These are phyloP conservation scores for Pseudorasbora parva DNA, from an alignment of 2,113 vertebrate species.

Conservation along the genomic window DNA sequence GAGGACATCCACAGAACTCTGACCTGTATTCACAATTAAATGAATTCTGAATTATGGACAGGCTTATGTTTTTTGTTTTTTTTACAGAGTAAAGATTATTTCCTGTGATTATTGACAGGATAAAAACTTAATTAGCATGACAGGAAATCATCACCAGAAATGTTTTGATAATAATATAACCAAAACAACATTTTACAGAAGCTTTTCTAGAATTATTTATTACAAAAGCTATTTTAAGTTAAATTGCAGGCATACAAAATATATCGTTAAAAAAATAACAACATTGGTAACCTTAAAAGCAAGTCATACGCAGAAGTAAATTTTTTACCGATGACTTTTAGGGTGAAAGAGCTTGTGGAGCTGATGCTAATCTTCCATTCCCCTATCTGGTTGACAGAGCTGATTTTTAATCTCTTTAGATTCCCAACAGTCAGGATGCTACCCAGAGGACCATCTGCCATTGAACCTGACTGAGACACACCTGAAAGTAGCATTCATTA, in stretches of 20 bases:
- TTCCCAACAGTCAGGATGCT: constrained; percentile 10
- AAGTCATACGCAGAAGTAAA: no score
- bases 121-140: no score
- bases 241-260: no score
- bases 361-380: constrained; percentile 60
- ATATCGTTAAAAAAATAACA: no score
- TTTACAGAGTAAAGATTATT: no score
- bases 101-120: no score
- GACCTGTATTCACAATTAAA: constrained; percentile 55
- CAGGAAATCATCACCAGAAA: no score
- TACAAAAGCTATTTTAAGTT: no score
- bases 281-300: no score
- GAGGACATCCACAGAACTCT: constrained; percentile 66
- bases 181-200: neutral
- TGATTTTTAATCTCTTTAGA: neutral
- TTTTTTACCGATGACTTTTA: constrained; percentile 67
- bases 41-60: neutral
- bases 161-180: neutral
- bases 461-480: constrained; percentile 20
- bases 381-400: constrained; percentile 51
- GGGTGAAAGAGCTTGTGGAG: constrained; percentile 61
- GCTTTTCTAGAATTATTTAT: neutral
- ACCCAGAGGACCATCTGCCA: constrained; percentile 5
- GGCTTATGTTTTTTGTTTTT: neutral
- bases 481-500: neutral